Base-by-base conservation (phyloP, 35 echinoderm and acorn worm genomes). In the Hemicentrotus pulcherrimus region DNA sequence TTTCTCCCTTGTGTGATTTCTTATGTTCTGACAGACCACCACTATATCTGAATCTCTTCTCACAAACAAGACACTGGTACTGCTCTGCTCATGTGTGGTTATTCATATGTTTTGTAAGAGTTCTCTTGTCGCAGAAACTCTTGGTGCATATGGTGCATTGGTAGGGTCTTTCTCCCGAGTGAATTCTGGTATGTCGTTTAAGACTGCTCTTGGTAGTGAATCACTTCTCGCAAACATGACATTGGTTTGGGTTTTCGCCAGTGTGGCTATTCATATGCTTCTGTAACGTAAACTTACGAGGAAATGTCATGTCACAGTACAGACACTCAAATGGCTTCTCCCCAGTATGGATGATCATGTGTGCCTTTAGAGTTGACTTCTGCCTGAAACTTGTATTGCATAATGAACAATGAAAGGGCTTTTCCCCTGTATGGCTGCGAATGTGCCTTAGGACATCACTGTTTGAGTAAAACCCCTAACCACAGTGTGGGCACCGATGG, bases 291-390 rank as follows among this genome's bases (percentile, higher is more conserved):
- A 13, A 18, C 31, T 46, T 90, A 13, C 24, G 88, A 30, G 32
- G 32, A 47, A 90, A 90, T 45, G 31, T 32, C 88, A 18, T 90
- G 32, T 15, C 15, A 90, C 88, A 90, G 88, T 32, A 90, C 12
- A 4, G 15, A 28, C 88, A 90, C 88, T 33, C 46, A 47, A 90
- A 90, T 32, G 88, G 88, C 88, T 90, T 90, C 24, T 32, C 6
- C 6, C 88, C 88, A 18, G 88, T 90, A 30, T 90, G 88, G 14
- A 93, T 96, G 45, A 95, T 90, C 18, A 94, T 85, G 88, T 98
- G 97, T 10, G 61, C 91, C 6, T 89, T 92, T 30, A 96, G 88
- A 11, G 85, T 88, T 47, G 94, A 13, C 15, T 30, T 22, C 4
- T 0, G 18, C 24, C 2, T 15, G 32, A 90, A 90, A 19, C 6